A percentile compares a stretch with the other conserved stretches of the same genome.
Evolutionary conservation across 1,140 invertebrate genomes (phyloP).

Genomic region (Bombus waltoni): DNA sequence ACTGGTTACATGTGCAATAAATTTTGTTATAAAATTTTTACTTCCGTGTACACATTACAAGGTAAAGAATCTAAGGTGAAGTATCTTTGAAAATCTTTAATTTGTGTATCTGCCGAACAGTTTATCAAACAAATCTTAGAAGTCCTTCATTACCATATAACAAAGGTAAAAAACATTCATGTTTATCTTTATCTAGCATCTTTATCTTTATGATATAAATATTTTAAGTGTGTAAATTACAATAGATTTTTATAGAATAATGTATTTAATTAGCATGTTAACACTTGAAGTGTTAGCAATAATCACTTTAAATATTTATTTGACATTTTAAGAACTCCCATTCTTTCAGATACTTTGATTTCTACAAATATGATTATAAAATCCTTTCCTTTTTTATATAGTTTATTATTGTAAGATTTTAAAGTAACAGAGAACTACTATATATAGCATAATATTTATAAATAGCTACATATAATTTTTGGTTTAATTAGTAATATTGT

Average conservation of each 20-base stretch:
- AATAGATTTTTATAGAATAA: constrained; percentile 22
- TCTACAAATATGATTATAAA: background rate
- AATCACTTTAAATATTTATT: constrained; percentile 10
- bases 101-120: background rate
- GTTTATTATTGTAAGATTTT: background rate
- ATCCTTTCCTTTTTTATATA: background rate
- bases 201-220: constrained; percentile 14
- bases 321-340: background rate
- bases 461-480: constrained; percentile 25
- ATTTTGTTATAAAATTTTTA: constrained; percentile 35
- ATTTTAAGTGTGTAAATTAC: constrained; percentile 36
- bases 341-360: constrained; percentile 1
- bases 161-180: constrained; percentile 17
- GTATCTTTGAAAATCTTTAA: constrained; percentile 12
- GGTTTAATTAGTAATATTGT: background rate
- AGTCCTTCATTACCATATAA: constrained; percentile 1
- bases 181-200: constrained; percentile 14
- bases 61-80: constrained; percentile 25
- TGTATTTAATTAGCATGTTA: constrained; percentile 1
- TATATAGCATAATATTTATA: constrained; percentile 15
- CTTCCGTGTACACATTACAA: constrained; percentile 21
- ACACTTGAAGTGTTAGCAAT: background rate
- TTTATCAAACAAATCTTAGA: background rate
- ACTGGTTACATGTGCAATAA: constrained; percentile 23
- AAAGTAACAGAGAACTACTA: constrained; percentile 7